Evolutionary conservation across 2,888 invertebrate species (phyloP), one percentile per base, ranked within the genome.

Genomic region (Leucozona laternaria): DNA sequence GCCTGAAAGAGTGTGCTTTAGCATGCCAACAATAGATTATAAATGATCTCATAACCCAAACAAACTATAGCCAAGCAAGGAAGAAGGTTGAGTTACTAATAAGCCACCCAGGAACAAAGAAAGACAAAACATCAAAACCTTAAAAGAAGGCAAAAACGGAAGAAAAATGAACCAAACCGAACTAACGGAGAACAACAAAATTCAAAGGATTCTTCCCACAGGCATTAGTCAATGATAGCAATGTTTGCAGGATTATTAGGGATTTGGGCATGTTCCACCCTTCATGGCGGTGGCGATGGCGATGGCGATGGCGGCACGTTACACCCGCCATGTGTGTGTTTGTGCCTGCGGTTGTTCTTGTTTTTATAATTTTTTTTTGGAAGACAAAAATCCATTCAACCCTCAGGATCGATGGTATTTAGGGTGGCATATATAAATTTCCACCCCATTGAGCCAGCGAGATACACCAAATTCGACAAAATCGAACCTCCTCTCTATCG

Each of bases 171-270:
- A 25, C 48, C 1, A 20, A 11, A 4, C 0, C 4, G 11, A 45
- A 22, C 22, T 15, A 58, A 15, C 13, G 11, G 40, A 48, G 60
- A 4, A 22, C 20, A 45, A 31, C 57, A 15, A 20, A 57, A 57
- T 62, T 28, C 73, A 81, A 86, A 86, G 81, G 86, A 86, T 86
- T 82, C 86, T 86, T 88, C 88, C 84, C 88, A 88, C 88, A 84
- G 88, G 84, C 88, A 88, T 88, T 79, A 88, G 88, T 57, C 60
- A 81, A 68, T 79, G 84, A 88, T 79, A 88, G 79, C 73, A 72
- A 79, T 88, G 88, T 85, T 88, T 85, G 82, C 79, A 85, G 85
- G 85, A 88, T 85, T 88, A 88, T 79, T 78, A 85, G 77, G 85
- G 88, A 88, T 88, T 88, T 88, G 82, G 82, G 81, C 66, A 80